A percentile compares a stretch with the other conserved stretches of the same genome.
These are phyloP conservation scores for Nomada fabriciana DNA, from an alignment of 2,888 invertebrate genomes.

Conservation along the genomic window DNA sequence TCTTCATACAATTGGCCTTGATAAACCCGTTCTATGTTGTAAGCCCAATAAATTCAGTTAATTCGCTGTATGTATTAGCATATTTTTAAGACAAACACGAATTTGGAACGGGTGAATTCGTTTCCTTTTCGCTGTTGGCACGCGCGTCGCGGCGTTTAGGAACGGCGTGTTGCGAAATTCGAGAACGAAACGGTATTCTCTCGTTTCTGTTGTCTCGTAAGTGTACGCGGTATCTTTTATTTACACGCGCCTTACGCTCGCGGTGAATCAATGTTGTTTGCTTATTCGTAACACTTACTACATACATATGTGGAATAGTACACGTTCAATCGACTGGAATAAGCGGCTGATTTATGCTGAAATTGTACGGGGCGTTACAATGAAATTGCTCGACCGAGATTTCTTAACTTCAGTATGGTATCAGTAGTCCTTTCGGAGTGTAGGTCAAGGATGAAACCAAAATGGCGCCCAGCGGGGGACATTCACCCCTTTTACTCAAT, in stretches of 20 bases:
- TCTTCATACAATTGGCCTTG: background rate
- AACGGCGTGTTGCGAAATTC: background rate
- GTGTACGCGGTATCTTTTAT: constrained; percentile 4
- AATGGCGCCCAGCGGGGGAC: too few relatives aligned
- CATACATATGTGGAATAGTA: too few relatives aligned
- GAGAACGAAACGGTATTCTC: background rate
- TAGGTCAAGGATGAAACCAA: too few relatives aligned
- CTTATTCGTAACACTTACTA: constrained; percentile 6
- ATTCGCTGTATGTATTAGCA: constrained; percentile 19
- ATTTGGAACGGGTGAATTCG: constrained; percentile 2
- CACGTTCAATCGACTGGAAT: too few relatives aligned
- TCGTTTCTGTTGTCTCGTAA: background rate
- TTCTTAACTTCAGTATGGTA: too few relatives aligned
- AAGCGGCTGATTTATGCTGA: background rate
- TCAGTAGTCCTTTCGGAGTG: too few relatives aligned
- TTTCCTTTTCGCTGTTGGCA: constrained; percentile 3
- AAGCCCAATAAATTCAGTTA: background rate
- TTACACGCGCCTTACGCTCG: background rate
- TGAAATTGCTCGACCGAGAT: too few relatives aligned
- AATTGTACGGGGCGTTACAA: background rate
- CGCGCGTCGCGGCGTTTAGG: background rate
- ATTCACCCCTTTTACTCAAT: too few relatives aligned
- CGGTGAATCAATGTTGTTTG: constrained; percentile 12
- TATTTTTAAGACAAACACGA: constrained; percentile 3
- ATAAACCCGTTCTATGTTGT: background rate